These are phyloP conservation scores for Nasonovia ribisnigri DNA, from an alignment of 2,888 invertebrate genomes.

Conservation along the genomic window DNA sequence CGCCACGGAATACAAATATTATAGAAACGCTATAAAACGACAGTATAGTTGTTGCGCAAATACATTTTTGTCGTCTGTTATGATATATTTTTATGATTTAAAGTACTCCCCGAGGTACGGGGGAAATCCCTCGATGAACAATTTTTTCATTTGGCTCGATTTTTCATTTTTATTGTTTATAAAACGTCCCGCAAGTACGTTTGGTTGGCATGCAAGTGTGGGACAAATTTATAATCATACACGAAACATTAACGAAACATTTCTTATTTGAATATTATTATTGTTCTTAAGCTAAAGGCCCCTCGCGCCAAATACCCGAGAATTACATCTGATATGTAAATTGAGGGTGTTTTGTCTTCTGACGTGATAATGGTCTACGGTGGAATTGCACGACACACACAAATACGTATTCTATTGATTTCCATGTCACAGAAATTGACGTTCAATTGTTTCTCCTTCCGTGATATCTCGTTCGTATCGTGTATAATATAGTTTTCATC, in stretches of 20 bases:
- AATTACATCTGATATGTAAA: conserved; percentile 20
- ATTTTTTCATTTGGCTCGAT: neutral
- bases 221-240: neutral
- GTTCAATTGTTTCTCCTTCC: neutral
- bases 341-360: neutral
- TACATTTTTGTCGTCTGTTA: conserved; percentile 11
- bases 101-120: neutral
- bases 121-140: neutral
- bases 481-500: neutral
- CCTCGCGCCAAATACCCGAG: neutral
- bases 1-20: neutral
- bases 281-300: neutral
- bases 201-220: neutral
- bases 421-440: neutral
- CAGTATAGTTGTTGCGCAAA: neutral
- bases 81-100: neutral
- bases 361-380: conserved; percentile 5
- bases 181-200: neutral
- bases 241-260: neutral
- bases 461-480: conserved; percentile 3
- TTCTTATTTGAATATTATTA: conserved; percentile 8
- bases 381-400: neutral
- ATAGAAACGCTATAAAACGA: neutral
- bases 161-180: neutral
- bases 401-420: neutral